Evolutionary conservation across 1,140 invertebrate genomes (phyloP), one percentile per base, ranked within the genome.

Genomic region (Thaumetopoea pityocampa): DNA sequence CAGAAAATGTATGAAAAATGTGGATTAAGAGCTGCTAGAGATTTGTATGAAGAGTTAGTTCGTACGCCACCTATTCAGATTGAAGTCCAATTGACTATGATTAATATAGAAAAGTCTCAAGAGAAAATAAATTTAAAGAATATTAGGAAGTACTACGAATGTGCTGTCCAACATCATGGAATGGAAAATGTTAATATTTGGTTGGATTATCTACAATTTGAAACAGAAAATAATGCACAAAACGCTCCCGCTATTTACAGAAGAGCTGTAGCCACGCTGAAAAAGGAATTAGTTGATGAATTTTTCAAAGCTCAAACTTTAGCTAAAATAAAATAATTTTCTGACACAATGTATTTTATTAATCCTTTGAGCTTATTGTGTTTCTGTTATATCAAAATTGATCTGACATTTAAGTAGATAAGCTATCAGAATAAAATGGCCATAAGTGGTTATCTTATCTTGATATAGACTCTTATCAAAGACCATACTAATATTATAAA

Each of bases 191-290:
- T 69, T 14, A 48, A 73, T 27, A 41, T 79, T 16, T 84, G 80
- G 80, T 59, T 63, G 36, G 61, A 82, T 33, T 84, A 79, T 32
- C 72, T 84, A 10, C 61, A 67, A 7, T 82, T 79, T 71, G 80
- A 84, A 66, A 60, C 48, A 23, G 35, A 63, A 38, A 50, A 54
- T 43, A 71, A 57, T 41, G 47, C 60, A 4, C 62, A 67, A 44
- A 27, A 30, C n/a, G 45, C 63, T 5, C 62, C 79, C 10, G 47
- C 55, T 18, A 61, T 84, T 14, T 77, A 84, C 34, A 73, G 77
- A 43, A 64, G 78, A 62, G 78, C 80, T 26, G 53, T 84, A 20
- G 70, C 58, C 16, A 51, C 35, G 7, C 38, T 84, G 33, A 76
- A 79, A 26, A 79, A 74, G 51, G 66, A 78, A 44, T 40, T 77